These are phyloP conservation scores for Novumbra hubbsi DNA, from an alignment of 2,797 vertebrate genomes.

Conservation along the genomic window DNA sequence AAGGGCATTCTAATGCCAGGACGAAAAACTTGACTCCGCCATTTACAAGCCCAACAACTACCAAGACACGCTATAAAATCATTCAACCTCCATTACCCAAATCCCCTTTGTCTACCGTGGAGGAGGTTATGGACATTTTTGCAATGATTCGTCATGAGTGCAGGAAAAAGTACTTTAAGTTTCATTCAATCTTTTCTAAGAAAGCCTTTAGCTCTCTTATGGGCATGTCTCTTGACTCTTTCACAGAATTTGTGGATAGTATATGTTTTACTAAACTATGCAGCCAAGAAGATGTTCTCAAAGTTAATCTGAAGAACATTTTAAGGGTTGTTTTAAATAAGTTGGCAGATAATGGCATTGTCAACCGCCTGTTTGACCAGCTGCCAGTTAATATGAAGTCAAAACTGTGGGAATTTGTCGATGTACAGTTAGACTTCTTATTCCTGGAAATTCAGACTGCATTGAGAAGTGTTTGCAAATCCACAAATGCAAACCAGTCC, in stretches of 20 bases:
- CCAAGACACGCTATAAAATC: slow-evolving; percentile 72
- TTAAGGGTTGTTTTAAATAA: slow-evolving; percentile 82
- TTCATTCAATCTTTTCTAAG: slow-evolving; percentile 88
- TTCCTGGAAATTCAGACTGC: slow-evolving; percentile 81
- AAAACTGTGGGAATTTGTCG: slow-evolving; percentile 93
- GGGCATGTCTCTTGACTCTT: slow-evolving; percentile 86
- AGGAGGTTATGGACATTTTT: slow-evolving; percentile 89
- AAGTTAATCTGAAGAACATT: slow-evolving; percentile 79
- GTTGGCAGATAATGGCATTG: slow-evolving; percentile 87
- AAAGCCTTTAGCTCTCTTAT: slow-evolving; percentile 89
- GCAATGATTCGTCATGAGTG: slow-evolving; percentile 81
- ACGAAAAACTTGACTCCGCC: slow-evolving; percentile 21
- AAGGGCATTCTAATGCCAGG: slow-evolving; percentile 29
- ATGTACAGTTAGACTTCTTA: slow-evolving; percentile 88
- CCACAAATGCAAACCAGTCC: slow-evolving; percentile 15
- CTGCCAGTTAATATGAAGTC: slow-evolving; percentile 88
- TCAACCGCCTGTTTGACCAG: slow-evolving; percentile 92
- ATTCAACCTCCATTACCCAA: slow-evolving; percentile 65
- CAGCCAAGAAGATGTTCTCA: slow-evolving; percentile 72
- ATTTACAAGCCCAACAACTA: slow-evolving; percentile 56
- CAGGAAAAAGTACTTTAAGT: slow-evolving; percentile 95
- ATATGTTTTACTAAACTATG: slow-evolving; percentile 82
- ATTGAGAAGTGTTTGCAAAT: slow-evolving; percentile 73
- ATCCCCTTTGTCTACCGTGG: slow-evolving; percentile 73
- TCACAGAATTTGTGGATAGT: slow-evolving; percentile 83